Evolutionary conservation across 1,140 invertebrate species (phyloP).

Genomic region (Fopius arisanus): DNA sequence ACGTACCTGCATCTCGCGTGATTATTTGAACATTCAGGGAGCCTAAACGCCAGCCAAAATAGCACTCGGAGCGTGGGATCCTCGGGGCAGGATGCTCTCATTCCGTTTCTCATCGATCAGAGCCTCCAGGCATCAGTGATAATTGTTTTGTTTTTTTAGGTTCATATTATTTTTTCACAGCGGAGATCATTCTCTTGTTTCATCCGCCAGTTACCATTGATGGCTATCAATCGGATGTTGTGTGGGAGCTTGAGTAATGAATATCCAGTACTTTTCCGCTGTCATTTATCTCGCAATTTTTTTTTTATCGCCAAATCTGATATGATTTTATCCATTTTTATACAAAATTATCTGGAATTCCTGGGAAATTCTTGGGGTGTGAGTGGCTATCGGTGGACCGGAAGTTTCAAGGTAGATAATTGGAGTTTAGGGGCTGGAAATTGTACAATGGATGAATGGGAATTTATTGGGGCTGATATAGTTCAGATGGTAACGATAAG

Average conservation of each 20-base stretch:
- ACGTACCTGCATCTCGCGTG: background rate
- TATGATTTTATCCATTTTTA: no score
- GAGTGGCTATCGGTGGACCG: no score
- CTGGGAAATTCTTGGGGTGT: no score
- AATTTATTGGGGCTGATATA: background rate
- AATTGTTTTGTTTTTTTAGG: background rate
- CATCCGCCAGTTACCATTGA: background rate
- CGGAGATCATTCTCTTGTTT: background rate
- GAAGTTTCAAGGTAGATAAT: no score
- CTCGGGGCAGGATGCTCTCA: constrained; percentile 10
- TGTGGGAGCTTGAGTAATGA: background rate
- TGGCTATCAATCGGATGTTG: background rate
- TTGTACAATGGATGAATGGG: background rate
- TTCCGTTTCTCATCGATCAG: background rate
- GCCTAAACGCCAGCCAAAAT: constrained; percentile 16
- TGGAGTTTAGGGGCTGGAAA: background rate
- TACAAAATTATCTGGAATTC: no score
- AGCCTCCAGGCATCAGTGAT: background rate
- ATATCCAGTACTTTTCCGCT: background rate
- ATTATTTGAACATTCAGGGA: background rate
- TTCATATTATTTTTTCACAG: background rate
- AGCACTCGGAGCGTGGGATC: constrained; percentile 15
- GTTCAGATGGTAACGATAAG: background rate
- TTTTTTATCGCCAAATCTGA: no score
- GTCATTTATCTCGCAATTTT: no score